Percentiles rank a stretch among this genome's conserved stretches.
These are phyloP conservation scores for Gymnoscopelus microlampas DNA, from an alignment of 2,797 vertebrate species.

Conservation along the genomic window DNA sequence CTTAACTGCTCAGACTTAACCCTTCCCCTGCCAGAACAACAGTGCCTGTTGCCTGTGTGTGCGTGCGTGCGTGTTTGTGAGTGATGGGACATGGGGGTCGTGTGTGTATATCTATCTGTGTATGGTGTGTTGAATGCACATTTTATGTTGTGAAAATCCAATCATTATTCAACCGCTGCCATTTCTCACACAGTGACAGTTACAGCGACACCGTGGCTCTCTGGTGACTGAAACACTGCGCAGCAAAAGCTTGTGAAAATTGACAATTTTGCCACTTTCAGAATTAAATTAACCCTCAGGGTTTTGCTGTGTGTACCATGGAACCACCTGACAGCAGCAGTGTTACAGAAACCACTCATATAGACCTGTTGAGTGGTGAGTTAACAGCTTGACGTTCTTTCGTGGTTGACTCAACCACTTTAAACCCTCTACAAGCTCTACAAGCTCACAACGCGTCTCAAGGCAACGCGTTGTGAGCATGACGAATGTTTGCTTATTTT, in stretches of 20 bases:
- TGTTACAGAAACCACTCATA: no score
- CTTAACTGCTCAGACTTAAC: no score
- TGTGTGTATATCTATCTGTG: not conserved
- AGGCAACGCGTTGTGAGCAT: no score
- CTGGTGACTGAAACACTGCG: no score
- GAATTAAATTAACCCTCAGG: no score
- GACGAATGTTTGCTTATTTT: no score
- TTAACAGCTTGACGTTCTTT: constrained; percentile 49
- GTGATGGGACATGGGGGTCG: not conserved
- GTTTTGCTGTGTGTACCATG: no score
- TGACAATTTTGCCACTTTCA: not conserved
- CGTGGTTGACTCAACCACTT: not conserved
- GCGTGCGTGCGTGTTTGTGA: constrained; percentile 11
- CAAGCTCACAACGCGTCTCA: no score
- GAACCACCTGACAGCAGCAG: no score
- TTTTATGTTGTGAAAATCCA: constrained; percentile 40
- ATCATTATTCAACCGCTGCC: constrained; percentile 28
- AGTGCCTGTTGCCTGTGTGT: no score
- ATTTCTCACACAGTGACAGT: constrained; percentile 28
- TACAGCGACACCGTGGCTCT: not conserved
- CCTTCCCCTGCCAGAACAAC: no score
- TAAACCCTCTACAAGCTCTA: no score
- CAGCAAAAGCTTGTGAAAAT: not conserved
- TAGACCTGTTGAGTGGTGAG: constrained; percentile 5
- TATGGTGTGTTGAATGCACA: not conserved